phyloP scores from a whole-genome alignment of 2,888 invertebrate genomes.

The Azorinus chamasolen region DNA sequence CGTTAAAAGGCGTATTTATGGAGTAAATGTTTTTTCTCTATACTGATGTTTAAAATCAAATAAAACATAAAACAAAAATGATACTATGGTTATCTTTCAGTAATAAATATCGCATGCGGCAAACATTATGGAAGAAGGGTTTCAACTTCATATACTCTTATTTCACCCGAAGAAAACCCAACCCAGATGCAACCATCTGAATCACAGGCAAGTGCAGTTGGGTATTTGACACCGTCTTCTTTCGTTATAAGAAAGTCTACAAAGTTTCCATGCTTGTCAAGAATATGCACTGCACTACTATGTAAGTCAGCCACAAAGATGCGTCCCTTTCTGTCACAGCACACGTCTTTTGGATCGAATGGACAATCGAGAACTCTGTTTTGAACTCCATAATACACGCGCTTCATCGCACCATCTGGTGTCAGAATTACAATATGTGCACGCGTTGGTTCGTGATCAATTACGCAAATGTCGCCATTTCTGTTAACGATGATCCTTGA shows the following conservation, averaged over 20 bases:
- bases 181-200: conserved; percentile 54
- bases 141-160: conserved; percentile 41
- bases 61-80: too few relatives aligned
- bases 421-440: conserved; percentile 50
- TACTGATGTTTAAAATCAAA: too few relatives aligned
- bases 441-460: conserved; percentile 44
- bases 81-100: too few relatives aligned
- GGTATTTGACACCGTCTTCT: conserved; percentile 43
- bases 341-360: conserved; percentile 56
- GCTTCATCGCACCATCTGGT: conserved; percentile 54
- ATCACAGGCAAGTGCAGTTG: conserved; percentile 50
- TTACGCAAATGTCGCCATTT: conserved; percentile 54
- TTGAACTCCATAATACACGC: conserved; percentile 50
- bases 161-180: conserved; percentile 43
- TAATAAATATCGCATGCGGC: too few relatives aligned
- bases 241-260: conserved; percentile 52
- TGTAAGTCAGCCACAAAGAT: conserved; percentile 54
- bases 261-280: conserved; percentile 52
- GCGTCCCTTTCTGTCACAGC: conserved; percentile 48
- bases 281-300: conserved; percentile 58
- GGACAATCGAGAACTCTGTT: conserved; percentile 35
- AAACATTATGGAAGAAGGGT: not conserved
- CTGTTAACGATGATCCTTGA: conserved; percentile 43
- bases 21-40: too few relatives aligned
- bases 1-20: too few relatives aligned